phyloP scores from a whole-genome alignment of 2,888 invertebrate genomes.

The Geophilus truncorum region DNA sequence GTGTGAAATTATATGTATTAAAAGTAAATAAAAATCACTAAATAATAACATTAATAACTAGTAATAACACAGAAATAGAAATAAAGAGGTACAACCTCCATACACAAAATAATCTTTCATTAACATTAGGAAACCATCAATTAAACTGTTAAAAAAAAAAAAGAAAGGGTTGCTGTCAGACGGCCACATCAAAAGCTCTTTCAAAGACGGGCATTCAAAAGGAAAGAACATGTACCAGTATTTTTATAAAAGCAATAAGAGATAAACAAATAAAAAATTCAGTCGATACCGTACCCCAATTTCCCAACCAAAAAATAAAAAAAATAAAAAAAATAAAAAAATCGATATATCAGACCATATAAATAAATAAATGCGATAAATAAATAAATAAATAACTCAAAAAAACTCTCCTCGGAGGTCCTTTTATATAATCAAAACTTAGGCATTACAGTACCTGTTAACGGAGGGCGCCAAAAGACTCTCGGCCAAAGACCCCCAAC shows the following conservation, averaged over 20 bases:
- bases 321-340: no score
- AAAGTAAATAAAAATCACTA: neutral
- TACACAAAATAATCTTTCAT: constrained; percentile 3
- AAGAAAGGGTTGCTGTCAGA: constrained; percentile 11
- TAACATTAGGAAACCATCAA: constrained; percentile 25
- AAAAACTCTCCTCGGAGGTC: no score
- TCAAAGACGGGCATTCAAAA: no score
- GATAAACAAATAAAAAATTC: neutral
- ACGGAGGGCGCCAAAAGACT: constrained; percentile 8
- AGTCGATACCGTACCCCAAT: neutral
- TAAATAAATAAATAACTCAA: neutral
- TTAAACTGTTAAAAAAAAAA: neutral
- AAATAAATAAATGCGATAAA: neutral
- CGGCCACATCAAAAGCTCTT: neutral
- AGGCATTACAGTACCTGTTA: no score
- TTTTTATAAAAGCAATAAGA: neutral
- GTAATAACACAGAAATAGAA: neutral
- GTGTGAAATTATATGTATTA: no score
- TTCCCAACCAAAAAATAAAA: neutral
- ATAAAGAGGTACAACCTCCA: neutral
- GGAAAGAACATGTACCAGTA: neutral
- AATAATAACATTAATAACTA: neutral
- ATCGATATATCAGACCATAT: neutral
- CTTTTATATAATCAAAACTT: no score
- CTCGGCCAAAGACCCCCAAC: constrained; percentile 14